phyloP scores from a whole-genome alignment of 2,113 vertebrate genomes.

The Mixornis gularis region DNA sequence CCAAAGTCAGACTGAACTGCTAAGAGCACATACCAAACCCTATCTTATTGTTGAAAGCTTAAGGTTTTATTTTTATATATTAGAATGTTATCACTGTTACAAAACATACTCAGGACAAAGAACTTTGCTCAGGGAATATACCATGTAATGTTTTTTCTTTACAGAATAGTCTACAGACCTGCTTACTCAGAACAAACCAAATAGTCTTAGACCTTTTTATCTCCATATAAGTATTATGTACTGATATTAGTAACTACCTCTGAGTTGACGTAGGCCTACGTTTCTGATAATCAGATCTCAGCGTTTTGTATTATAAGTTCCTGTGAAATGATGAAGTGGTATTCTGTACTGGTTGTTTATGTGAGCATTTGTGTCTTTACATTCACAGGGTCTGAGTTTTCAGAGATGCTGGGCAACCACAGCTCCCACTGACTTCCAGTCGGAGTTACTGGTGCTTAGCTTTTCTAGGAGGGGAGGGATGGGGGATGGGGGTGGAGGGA shows the following conservation, averaged over 20 bases:
- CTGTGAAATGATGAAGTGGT: conserved; percentile 71
- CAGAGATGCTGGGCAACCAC: conserved; percentile 19
- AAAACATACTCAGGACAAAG: conserved; percentile 96
- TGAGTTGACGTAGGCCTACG: conserved; percentile 80
- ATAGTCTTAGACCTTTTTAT: conserved; percentile 75
- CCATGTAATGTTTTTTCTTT: conserved; percentile 85
- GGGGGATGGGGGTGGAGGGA: not conserved
- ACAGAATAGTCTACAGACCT: conserved; percentile 74
- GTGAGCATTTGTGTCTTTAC: conserved; percentile 71
- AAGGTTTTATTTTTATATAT: conserved; percentile 84
- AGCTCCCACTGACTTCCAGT: conserved; percentile 4
- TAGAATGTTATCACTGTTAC: conserved; percentile 77
- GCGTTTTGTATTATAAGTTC: conserved; percentile 72
- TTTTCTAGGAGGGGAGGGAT: conserved; percentile 23
- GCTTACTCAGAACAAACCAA: conserved; percentile 80
- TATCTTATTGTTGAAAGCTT: conserved; percentile 68
- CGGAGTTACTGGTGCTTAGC: not conserved
- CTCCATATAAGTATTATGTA: conserved; percentile 80
- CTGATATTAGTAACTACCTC: conserved; percentile 97
- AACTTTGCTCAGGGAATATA: conserved; percentile 99
- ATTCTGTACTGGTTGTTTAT: conserved; percentile 70
- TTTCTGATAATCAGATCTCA: conserved; percentile 72
- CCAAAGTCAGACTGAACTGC: conserved; percentile 69
- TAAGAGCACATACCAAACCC: conserved; percentile 77
- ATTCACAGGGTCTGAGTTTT: conserved; percentile 55